These are phyloP conservation scores for Pardalotus punctatus DNA, from an alignment of 2,113 vertebrate species.

Conservation along the genomic window DNA sequence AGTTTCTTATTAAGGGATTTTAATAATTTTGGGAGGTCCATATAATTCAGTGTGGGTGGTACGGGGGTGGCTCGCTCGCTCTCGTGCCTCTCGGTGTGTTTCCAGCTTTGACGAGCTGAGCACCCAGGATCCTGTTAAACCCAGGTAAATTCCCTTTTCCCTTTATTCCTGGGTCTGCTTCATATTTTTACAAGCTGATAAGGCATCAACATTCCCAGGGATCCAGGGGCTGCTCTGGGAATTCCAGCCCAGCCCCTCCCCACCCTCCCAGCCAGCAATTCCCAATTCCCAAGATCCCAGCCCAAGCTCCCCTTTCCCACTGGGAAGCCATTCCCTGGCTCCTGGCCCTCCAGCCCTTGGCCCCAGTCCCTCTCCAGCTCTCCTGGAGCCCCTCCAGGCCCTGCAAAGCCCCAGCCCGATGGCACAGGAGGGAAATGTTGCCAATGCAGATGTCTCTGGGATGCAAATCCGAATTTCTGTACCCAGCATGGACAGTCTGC, in stretches of 20 bases:
- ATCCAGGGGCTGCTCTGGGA: background rate
- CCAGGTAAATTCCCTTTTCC: no score
- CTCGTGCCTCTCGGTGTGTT: no score
- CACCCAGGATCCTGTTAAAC: no score
- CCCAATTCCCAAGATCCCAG: background rate
- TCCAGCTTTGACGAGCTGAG: no score
- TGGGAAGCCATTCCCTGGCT: background rate
- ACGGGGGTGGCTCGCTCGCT: no score
- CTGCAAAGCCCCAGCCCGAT: background rate
- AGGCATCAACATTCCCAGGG: no score
- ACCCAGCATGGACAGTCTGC: accelerated
- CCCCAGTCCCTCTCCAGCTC: background rate
- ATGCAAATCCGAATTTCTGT: background rate
- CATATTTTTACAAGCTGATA: no score
- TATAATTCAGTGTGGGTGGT: no score
- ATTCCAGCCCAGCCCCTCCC: background rate
- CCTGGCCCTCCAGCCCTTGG: background rate
- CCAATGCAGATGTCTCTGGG: background rate
- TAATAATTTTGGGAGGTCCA: no score
- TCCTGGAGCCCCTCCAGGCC: background rate
- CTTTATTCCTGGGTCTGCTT: no score
- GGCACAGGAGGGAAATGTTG: background rate
- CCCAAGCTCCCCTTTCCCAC: background rate
- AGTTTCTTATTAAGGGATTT: no score
- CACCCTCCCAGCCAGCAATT: background rate